A percentile compares a stretch with the other conserved stretches of the same genome.
Evolutionary conservation across 2,888 invertebrate species (phyloP).

Genomic region (Cryptus armator): DNA sequence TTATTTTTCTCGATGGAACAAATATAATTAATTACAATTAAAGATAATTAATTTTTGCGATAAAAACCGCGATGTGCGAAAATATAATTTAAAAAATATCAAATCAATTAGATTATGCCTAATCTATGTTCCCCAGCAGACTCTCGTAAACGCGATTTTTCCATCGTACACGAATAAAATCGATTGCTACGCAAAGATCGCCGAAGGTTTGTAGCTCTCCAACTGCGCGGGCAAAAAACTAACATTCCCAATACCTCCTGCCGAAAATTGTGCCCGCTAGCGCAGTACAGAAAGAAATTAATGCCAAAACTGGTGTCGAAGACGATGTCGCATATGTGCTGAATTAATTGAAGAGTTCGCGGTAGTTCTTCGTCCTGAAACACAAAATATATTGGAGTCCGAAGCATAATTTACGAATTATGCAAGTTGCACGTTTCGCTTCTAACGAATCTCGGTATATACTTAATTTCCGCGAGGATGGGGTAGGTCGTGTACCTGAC

Average conservation of each 20-base stretch:
- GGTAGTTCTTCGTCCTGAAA: neutral
- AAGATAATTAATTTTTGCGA: no score
- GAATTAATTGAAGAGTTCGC: neutral
- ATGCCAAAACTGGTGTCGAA: constrained; percentile 11
- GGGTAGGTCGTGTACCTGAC: constrained; percentile 85
- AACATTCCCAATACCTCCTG: neutral
- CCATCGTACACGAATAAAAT: neutral
- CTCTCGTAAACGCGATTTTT: neutral
- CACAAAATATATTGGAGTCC: neutral
- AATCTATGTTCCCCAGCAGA: neutral
- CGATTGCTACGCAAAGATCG: neutral
- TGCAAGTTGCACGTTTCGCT: no score
- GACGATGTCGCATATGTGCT: constrained; percentile 1
- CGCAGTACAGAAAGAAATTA: constrained; percentile 4
- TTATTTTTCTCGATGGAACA: no score
- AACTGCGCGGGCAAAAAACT: neutral
- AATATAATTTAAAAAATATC: no score
- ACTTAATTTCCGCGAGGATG: no score
- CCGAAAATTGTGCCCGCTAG: neutral
- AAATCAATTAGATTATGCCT: neutral
- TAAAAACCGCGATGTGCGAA: no score
- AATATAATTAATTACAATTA: no score
- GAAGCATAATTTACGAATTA: no score
- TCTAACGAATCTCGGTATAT: no score
- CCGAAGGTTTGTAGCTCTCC: neutral